Evolutionary conservation across 2,797 vertebrate genomes (phyloP).

Genomic region (Acanthis flammea): DNA sequence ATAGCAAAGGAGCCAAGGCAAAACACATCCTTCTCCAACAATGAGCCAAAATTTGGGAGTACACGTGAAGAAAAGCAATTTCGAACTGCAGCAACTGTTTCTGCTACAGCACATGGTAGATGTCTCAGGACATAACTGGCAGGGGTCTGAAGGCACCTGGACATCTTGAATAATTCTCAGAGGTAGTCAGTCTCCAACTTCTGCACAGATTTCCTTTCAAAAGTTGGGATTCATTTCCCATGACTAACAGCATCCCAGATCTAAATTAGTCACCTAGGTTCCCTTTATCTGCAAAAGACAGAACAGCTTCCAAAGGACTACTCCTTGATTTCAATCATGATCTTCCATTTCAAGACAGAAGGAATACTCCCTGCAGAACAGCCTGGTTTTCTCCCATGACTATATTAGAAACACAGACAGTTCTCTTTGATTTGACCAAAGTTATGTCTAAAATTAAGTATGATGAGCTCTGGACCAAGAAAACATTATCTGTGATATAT

Average conservation of each 20-base stretch:
- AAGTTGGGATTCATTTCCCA: not conserved
- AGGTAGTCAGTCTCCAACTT: not conserved
- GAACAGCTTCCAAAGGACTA: not conserved
- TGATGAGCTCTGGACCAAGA: not conserved
- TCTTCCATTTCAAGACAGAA: not conserved
- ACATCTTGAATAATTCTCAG: not conserved
- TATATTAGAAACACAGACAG: not conserved
- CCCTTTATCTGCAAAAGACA: not conserved
- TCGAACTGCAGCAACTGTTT: not conserved
- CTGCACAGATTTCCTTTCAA: not conserved
- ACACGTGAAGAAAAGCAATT: not conserved
- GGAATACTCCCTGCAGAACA: not conserved
- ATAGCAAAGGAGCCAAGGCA: not conserved
- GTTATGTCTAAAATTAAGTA: not conserved
- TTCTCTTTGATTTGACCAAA: not conserved
- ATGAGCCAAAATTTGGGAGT: not conserved
- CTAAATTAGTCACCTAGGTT: not conserved
- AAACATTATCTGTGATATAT: not conserved
- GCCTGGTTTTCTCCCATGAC: not conserved
- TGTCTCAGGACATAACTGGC: not conserved
- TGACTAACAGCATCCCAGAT: not conserved
- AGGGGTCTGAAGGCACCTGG: not conserved
- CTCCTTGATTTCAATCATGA: not conserved
- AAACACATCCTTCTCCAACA: not conserved
- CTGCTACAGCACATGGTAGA: rapidly evolving